phyloP scores from a whole-genome alignment of 1,140 invertebrate genomes.

The Drosophila asahinai region DNA sequence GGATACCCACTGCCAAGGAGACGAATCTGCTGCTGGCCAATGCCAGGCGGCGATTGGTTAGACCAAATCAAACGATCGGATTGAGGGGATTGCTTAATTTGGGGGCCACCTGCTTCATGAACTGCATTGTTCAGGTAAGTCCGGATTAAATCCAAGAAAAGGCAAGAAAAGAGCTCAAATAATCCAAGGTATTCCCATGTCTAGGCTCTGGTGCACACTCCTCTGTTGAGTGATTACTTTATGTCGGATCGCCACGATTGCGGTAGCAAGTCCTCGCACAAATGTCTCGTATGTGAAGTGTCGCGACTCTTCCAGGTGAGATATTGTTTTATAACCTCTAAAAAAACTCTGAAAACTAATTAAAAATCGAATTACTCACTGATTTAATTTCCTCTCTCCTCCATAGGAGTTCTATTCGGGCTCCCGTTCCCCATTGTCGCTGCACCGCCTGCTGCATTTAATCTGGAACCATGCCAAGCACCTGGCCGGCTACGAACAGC shows the following conservation, averaged over 20 bases:
- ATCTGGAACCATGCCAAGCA: conserved; percentile 98
- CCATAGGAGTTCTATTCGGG: conserved; percentile 96
- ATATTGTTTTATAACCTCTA: background rate
- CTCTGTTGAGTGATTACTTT: conserved; percentile 97
- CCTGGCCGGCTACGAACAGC: conserved; percentile 98
- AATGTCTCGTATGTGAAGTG: conserved; percentile 97
- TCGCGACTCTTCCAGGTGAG: conserved; percentile 91
- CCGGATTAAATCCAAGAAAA: too few relatives aligned
- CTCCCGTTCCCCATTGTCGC: conserved; percentile 93
- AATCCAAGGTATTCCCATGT: conserved; percentile 16
- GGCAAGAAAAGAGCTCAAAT: background rate
- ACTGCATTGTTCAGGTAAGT: conserved; percentile 95
- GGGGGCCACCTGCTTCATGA: conserved; percentile 99
- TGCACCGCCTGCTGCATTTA: conserved; percentile 95
- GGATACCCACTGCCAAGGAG: conserved; percentile 92
- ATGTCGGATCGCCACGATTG: conserved; percentile 96
- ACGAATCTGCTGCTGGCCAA: conserved; percentile 89
- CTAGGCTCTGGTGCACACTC: conserved; percentile 96
- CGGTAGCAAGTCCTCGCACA: conserved; percentile 87
- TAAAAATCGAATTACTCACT: background rate
- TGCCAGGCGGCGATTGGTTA: conserved; percentile 91
- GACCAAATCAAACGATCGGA: conserved; percentile 94
- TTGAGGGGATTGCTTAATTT: conserved; percentile 97
- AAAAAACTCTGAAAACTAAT: background rate
- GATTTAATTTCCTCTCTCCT: background rate